Base-by-base conservation (phyloP, 2,797 vertebrate species). In the Lophotriccus pileatus region DNA sequence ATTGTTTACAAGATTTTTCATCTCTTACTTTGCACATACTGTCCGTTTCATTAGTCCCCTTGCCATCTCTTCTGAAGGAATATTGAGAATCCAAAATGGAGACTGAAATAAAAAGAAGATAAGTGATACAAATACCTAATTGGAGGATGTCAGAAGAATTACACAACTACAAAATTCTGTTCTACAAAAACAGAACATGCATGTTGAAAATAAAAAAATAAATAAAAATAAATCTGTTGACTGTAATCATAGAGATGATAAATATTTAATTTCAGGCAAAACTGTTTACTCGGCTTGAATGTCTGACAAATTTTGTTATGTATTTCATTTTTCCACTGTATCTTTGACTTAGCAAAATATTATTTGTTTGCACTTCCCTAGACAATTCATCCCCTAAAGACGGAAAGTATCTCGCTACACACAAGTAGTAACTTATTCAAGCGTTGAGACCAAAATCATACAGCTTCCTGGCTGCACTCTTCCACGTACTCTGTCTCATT, bases 11-110 rank as follows among this genome's bases (percentile, higher is more conserved):
- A 39, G 17, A 72, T 22, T 63, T 79, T 88, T 79, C 56, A 90
- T 39, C 49, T 97, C 99, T 98, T 98, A 99, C 99, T 99, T 99
- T 97, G 99, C 99, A 98, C 99, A 99, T 58, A 99, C 98, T 79
- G 99, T 99, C 98, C 99, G 97, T 82, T 98, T 98, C 99, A 99
- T 99, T 75, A 99, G 93, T 69, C 97, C 97, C 52, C 95, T 97
- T 77, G 99, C 98, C 96, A 99, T 98, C 18, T 99, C 98, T 97
- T 99, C 99, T 15, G 98, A 98, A 86, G 99, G 98, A 89, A 98
- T 98, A 84, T 80, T 97, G 85, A 99, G 98, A 95, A 98, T 98
- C 99, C 99, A 99, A 97, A 99, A 99, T 3, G 99, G 99, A 97
- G 98, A 98, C 99, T 99, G 95, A 88, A 98, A 96, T 28, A 93